phyloP scores from a whole-genome alignment of 2,888 invertebrate species.

The Agrilus mali region DNA sequence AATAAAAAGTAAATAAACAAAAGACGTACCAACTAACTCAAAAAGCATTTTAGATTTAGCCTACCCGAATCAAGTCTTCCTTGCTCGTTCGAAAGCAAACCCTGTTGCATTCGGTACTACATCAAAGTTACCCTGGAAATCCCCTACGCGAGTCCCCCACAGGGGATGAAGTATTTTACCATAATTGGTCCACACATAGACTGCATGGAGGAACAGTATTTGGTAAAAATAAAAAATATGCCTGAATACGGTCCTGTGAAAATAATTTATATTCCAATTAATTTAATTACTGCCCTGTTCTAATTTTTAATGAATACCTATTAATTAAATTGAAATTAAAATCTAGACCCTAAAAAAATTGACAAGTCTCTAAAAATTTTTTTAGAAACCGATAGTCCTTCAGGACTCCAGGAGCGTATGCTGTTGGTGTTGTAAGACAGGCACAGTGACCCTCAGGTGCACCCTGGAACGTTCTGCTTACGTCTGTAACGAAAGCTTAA shows the following conservation, averaged over 20 bases:
- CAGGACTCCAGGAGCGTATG: conserved; percentile 52
- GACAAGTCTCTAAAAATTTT: too few species aligned
- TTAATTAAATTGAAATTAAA: background rate
- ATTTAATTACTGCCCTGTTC: too few species aligned
- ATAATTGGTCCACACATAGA: conserved; percentile 67
- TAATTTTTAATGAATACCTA: background rate
- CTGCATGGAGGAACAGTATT: conserved; percentile 67
- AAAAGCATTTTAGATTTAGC: conserved; percentile 38
- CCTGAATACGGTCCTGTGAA: too few species aligned
- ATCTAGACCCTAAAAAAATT: too few species aligned
- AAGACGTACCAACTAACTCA: background rate
- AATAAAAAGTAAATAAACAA: background rate
- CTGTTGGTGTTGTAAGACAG: conserved; percentile 60
- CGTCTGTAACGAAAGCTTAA: conserved; percentile 59
- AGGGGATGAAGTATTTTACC: conserved; percentile 69
- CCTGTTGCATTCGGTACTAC: conserved; percentile 61
- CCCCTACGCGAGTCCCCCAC: conserved; percentile 65
- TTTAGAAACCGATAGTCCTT: conserved; percentile 50
- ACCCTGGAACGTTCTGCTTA: conserved; percentile 61
- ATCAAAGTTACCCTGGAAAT: conserved; percentile 61
- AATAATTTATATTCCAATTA: too few species aligned
- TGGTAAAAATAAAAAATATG: conserved; percentile 37
- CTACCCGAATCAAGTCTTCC: conserved; percentile 61
- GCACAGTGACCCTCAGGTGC: conserved; percentile 52
- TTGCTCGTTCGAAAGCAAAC: conserved; percentile 64